Conservation (phyloP, 1,140 invertebrate genomes). For the Cepaea nemoralis region DNA sequence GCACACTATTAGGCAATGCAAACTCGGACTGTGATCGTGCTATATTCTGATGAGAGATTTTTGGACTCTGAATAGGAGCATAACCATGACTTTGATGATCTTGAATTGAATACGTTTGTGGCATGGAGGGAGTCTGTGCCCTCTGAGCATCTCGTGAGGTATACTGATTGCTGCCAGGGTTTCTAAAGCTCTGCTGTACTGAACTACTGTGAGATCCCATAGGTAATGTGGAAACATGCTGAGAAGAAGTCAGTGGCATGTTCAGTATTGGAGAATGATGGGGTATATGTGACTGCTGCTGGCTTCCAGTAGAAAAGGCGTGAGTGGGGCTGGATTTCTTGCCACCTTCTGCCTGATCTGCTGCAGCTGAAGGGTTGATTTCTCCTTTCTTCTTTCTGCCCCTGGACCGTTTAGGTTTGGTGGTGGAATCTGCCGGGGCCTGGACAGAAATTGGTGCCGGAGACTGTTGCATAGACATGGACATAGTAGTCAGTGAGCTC, state of each 20-base stretch:
- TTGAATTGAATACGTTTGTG: conserved; percentile 24
- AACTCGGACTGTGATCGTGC: conserved; percentile 21
- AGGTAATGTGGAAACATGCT: conserved; percentile 32
- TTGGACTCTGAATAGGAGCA: conserved; percentile 17
- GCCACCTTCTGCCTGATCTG: neutral
- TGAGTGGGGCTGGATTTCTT: conserved; percentile 21
- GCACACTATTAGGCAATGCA: neutral
- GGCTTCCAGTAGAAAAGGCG: conserved; percentile 1
- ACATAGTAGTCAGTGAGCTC: conserved; percentile 50
- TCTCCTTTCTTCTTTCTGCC: conserved; percentile 54
- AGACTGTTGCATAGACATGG: conserved; percentile 50
- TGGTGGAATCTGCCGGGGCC: conserved; percentile 67
- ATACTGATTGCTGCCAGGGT: conserved; percentile 33
- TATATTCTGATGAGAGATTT: conserved; percentile 17
- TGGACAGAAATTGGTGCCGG: conserved; percentile 58
- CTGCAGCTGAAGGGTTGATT: conserved; percentile 7
- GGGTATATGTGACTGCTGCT: neutral
- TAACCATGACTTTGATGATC: conserved; percentile 36
- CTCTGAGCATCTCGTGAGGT: conserved; percentile 24
- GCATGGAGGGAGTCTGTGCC: conserved; percentile 34
- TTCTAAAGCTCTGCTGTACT: conserved; percentile 25
- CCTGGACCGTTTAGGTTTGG: conserved; percentile 63
- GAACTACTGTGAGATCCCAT: conserved; percentile 7
- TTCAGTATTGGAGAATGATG: neutral
- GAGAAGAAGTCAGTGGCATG: conserved; percentile 27